Conservation (phyloP, 2,113 vertebrate species). For the Neodon shergylaensis region DNA sequence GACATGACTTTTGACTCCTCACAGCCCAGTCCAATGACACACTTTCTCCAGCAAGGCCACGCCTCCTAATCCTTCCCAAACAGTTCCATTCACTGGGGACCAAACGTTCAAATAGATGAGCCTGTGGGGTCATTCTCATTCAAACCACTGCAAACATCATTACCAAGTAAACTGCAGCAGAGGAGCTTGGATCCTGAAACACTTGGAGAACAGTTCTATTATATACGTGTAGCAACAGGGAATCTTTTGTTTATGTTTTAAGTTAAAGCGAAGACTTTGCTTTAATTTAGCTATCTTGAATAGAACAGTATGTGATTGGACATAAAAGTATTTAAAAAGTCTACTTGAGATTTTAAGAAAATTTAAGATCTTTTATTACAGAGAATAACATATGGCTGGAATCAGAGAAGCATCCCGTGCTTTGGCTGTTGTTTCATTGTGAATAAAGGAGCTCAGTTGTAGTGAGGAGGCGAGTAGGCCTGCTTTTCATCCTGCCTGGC, state of each 20-base stretch:
- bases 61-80: neutral
- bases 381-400: neutral
- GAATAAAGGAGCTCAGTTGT: neutral
- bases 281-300: constrained; percentile 17
- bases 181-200: neutral
- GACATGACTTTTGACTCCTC: neutral
- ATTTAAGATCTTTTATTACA: neutral
- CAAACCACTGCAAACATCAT: neutral
- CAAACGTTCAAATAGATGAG: neutral
- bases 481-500: too few relatives aligned
- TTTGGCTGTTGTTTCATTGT: neutral
- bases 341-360: neutral
- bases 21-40: neutral
- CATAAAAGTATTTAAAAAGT: neutral
- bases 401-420: neutral
- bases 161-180: neutral
- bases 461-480: too few relatives aligned
- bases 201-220: neutral
- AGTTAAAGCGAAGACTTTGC: neutral
- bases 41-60: neutral
- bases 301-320: neutral
- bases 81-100: neutral
- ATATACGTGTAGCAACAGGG: neutral
- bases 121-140: neutral
- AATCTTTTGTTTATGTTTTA: neutral